Base-by-base conservation (phyloP, 2,113 vertebrate species). In the Salvelinus alpinus region DNA sequence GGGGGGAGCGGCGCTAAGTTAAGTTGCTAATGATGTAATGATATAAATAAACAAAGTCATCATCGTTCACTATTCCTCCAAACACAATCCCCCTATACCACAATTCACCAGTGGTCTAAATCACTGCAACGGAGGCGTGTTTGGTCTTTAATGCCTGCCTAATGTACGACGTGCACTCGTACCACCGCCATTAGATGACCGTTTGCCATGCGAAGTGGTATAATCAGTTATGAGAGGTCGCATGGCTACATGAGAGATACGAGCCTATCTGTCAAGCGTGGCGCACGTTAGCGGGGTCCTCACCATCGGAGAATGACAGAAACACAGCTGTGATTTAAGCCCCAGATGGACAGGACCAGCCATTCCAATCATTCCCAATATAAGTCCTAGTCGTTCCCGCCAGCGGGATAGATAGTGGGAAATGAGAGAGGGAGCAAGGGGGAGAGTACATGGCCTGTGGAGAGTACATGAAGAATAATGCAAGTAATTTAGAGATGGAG, bases 211-310 rank as follows among this genome's bases (percentile, higher is more conserved):
- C 14, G 3, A 54, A 54, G 4, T 78, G 71, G 72, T 70, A 22
- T 66, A 75, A 38, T 86, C 85, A 88, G 78, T 85, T 84, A 89
- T 87, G 85, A 64, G 72, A 59, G 76, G 82, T 72, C 87, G n/a
- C 65, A 75, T 9, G 7, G 25, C 20, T 70, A 68, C 75, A 72
- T 85, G 62, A 70, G 48, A 82, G 47, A 38, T 22, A 66, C 76
- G 64, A 75, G 64, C 72, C 78, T 70, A 80, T 84, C 82, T 60
- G 62, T 89, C 76, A 82, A 80, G 38, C 4, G 70, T 31, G 75
- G 24, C 3, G 64, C 0, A 14, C 1, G 64, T 9, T 34, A 64
- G 7, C 6, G 31, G 54, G 13, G n/a, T 62, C 59, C n/a, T 13
- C 18, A n/a, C 1, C n/a, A 22, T 22, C 16, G 59, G 5, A 16